phyloP scores from a whole-genome alignment of 1,140 invertebrate genomes.

The Acromyrmex charruanus region DNA sequence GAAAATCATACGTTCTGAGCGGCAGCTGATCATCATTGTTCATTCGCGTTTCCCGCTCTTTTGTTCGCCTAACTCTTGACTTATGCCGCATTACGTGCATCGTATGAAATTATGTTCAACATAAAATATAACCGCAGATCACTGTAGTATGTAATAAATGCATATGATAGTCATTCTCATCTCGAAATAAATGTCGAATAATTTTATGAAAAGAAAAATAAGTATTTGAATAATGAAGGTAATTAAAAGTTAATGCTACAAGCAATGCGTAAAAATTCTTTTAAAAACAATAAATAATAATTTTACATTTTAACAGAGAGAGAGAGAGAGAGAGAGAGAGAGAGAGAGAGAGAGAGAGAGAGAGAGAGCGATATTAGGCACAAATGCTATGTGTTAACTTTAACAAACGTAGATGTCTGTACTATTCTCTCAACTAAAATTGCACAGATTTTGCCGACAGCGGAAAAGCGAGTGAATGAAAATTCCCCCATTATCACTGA shows the following conservation, averaged over 20 bases:
- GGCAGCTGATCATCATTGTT: slow-evolving; percentile 42
- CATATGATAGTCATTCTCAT: not conserved
- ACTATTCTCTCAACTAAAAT: slow-evolving; percentile 6
- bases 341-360: not conserved
- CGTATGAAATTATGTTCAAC: slow-evolving; percentile 21
- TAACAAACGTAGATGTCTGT: slow-evolving; percentile 10
- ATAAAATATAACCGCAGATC: slow-evolving; percentile 8
- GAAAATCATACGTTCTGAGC: slow-evolving; percentile 58
- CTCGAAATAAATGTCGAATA: not conserved
- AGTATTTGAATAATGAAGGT: no score
- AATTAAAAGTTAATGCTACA: no score
- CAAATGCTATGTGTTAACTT: not conserved
- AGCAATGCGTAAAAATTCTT: no score
- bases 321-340: not conserved
- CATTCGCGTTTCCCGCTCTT: slow-evolving; percentile 49
- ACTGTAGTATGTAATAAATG: not conserved
- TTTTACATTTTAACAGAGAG: not conserved
- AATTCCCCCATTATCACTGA: slow-evolving; percentile 21
- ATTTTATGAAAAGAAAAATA: not conserved
- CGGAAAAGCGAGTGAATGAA: slow-evolving; percentile 47
- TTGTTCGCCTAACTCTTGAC: slow-evolving; percentile 44
- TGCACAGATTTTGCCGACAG: slow-evolving; percentile 5
- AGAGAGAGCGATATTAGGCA: not conserved
- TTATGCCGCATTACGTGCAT: slow-evolving; percentile 10
- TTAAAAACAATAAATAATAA: no score